A percentile compares a stretch with the other conserved stretches of the same genome.
These are phyloP conservation scores for Pleuronectes platessa DNA, from an alignment of 2,113 vertebrate genomes.

Conservation along the genomic window DNA sequence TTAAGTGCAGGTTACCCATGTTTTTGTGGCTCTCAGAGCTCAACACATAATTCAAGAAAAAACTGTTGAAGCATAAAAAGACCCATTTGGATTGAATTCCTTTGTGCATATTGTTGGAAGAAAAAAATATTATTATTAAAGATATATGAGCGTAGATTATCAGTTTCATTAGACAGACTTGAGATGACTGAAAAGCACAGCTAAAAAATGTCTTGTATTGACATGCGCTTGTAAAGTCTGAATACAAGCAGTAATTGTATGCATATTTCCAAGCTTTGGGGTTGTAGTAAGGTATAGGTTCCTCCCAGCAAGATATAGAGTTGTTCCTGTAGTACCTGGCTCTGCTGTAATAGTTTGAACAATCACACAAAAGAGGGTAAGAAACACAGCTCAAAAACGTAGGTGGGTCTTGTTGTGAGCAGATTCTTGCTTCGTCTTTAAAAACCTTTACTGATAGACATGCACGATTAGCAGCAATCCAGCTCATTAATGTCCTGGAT, in stretches of 20 bases:
- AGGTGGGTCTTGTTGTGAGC: too few relatives aligned
- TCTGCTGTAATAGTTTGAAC: too few relatives aligned
- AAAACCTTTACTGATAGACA: too few relatives aligned
- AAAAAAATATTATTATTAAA: not conserved
- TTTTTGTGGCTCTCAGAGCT: not conserved
- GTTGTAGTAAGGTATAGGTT: too few relatives aligned
- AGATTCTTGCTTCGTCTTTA: too few relatives aligned
- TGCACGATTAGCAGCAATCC: too few relatives aligned
- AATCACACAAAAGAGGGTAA: too few relatives aligned
- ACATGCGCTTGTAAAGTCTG: not conserved
- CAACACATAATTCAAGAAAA: not conserved
- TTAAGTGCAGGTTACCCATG: not conserved
- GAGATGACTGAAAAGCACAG: not conserved
- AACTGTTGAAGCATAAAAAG: not conserved
- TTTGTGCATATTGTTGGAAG: not conserved
- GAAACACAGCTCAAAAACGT: too few relatives aligned
- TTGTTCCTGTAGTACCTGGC: too few relatives aligned
- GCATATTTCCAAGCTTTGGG: too few relatives aligned
- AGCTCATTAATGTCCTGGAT: too few relatives aligned
- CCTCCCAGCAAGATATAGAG: too few relatives aligned
- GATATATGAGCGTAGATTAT: not conserved
- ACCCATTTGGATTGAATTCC: not conserved
- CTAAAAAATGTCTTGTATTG: not conserved
- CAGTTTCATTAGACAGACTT: not conserved
- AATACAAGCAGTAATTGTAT: not conserved